Evolutionary conservation across 2,888 invertebrate genomes (phyloP).

Genomic region (Melolontha melolontha): DNA sequence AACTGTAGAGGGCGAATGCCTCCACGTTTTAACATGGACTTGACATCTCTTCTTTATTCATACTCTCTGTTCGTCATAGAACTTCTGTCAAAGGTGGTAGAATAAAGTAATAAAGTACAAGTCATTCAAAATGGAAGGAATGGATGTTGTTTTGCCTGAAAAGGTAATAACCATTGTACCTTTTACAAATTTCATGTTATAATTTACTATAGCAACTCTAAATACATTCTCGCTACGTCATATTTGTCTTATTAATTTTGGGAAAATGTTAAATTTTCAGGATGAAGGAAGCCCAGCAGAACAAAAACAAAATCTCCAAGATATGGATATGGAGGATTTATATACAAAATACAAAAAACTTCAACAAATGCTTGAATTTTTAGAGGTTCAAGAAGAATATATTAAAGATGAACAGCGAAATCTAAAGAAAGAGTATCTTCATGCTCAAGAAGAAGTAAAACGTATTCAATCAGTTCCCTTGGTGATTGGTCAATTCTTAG

Average conservation of each 20-base stretch:
- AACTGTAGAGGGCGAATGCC: too few species aligned
- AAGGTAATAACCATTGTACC: constrained; percentile 71
- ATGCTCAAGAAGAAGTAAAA: constrained; percentile 98
- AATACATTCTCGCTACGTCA: constrained; percentile 15
- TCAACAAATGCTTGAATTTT: constrained; percentile 94
- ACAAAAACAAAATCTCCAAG: constrained; percentile 80
- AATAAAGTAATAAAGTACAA: constrained; percentile 35
- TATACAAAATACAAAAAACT: constrained; percentile 98
- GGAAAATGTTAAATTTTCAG: constrained; percentile 62
- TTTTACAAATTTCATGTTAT: neutral
- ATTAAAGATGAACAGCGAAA: constrained; percentile 99
- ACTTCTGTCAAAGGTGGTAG: neutral
- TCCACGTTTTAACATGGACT: too few species aligned
- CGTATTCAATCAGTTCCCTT: constrained; percentile 98
- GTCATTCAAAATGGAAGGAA: constrained; percentile 78
- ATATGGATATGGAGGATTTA: constrained; percentile 90
- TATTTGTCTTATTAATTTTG: constrained; percentile 13
- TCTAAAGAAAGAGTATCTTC: constrained; percentile 97
- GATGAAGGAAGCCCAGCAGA: constrained; percentile 78
- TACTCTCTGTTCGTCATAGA: too few species aligned
- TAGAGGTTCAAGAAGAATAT: constrained; percentile 99
- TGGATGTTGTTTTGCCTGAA: constrained; percentile 82
- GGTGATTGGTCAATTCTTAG: constrained; percentile 98
- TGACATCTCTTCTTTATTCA: too few species aligned
- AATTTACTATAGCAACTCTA: constrained; percentile 31